These are phyloP conservation scores for Idaea biselata DNA, from an alignment of 2,888 invertebrate genomes.

Conservation along the genomic window DNA sequence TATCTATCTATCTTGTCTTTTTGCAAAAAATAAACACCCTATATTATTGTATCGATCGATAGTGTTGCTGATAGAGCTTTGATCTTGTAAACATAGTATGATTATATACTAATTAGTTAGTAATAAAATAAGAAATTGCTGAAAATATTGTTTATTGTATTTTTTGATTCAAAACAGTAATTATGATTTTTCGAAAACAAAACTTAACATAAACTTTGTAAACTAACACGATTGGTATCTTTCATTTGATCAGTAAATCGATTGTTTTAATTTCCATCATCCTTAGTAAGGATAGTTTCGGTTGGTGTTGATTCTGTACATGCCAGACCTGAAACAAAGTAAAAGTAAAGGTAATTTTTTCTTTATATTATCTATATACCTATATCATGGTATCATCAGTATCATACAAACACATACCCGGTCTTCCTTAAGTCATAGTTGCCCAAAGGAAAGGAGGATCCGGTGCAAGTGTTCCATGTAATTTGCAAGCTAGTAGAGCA, in stretches of 20 bases:
- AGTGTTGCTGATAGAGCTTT: too few relatives aligned
- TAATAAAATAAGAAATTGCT: too few relatives aligned
- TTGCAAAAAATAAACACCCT: too few relatives aligned
- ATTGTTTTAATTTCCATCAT: not conserved
- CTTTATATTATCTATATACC: slow-evolving; percentile 2
- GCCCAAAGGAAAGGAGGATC: slow-evolving; percentile 42
- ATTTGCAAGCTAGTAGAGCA: slow-evolving; percentile 40
- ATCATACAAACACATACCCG: slow-evolving; percentile 38
- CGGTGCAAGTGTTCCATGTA: slow-evolving; percentile 41
- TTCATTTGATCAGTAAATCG: not conserved
- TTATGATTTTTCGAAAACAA: not conserved
- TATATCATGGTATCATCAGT: too few relatives aligned
- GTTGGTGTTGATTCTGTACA: not conserved
- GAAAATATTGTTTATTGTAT: too few relatives aligned
- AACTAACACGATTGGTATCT: too few relatives aligned
- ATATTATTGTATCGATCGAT: too few relatives aligned
- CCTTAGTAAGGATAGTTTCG: not conserved
- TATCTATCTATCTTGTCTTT: too few relatives aligned
- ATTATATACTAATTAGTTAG: too few relatives aligned
- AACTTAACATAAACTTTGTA: not conserved
- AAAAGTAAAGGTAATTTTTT: not conserved
- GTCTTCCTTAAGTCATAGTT: slow-evolving; percentile 44
- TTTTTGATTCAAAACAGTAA: too few relatives aligned
- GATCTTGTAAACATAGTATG: too few relatives aligned
- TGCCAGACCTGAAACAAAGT: not conserved